Evolutionary conservation across 2,888 invertebrate species (phyloP), one percentile per base, ranked within the genome.

Genomic region (Drosophila colorata): DNA sequence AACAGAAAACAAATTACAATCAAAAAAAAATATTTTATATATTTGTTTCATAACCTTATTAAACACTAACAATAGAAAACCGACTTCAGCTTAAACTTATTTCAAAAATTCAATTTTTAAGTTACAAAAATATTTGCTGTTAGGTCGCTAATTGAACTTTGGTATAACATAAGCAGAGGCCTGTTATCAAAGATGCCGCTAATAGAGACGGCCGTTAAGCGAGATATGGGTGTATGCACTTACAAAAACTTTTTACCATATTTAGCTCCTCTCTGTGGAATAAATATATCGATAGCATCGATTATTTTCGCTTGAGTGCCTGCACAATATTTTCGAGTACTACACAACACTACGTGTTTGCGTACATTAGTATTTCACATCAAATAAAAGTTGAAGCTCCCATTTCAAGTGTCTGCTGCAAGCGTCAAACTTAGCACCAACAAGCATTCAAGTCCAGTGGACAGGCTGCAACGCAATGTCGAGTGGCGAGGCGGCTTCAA

Each of bases 391-490:
- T 70, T 63, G 16, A 35, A 74, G 41, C 38, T 69, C 4, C n/a
- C 44, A 38, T 68, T 56, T 56, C 23, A 11, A 60, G 61, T 74
- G 61, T 53, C 25, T 48, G 44, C 37, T 9, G 11, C 31, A 6
- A 25, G 20, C 41, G 18, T 33, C 38, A 11, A 31, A 8, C 13
- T 20, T 16, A 40, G 43, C 43, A 53, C 2, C 2, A 4, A 23
- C 9, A 53, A 67, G 5, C 25, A 37, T 43, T 52, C 9, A 37
- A 38, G 41, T 31, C 51, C 41, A 38, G 44, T 61, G 52, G 69
- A 37, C 44, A 46, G 37, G 57, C 65, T 58, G 60, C 60, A 60
- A 23, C 55, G 74, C 66, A 60, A 81, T 81, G 81, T 84, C 82
- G 61, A 73, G 61, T 66, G 74, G 67, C 69, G 80, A 58, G 59